Percentiles rank a stretch among this genome's conserved stretches.
Conservation (phyloP, 2,888 invertebrate genomes). For the Syrista parreyssii region DNA sequence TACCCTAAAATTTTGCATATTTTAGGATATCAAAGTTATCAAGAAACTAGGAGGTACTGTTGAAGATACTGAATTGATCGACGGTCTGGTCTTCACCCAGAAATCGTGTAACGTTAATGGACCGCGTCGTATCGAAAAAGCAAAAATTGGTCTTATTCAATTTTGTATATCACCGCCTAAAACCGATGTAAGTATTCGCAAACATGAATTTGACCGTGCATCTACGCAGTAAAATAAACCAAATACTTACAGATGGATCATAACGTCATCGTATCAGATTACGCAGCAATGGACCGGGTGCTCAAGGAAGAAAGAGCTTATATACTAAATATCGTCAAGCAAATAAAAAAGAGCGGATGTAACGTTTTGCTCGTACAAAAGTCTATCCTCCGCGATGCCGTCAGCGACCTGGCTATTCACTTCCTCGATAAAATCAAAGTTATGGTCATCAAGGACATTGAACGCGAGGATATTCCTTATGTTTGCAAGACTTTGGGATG, state of each 20-base stretch:
- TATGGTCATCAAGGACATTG: constrained; percentile 97
- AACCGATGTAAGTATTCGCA: constrained; percentile 81
- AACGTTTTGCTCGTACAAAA: constrained; percentile 95
- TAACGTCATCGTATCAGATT: constrained; percentile 96
- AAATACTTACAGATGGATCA: constrained; percentile 83
- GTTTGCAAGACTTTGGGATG: constrained; percentile 95
- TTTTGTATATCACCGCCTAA: constrained; percentile 99
- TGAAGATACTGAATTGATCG: constrained; percentile 95
- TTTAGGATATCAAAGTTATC: constrained; percentile 92
- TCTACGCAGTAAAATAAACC: not conserved
- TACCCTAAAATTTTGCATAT: constrained; percentile 12
- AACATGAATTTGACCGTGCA: constrained; percentile 7
- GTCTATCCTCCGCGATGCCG: constrained; percentile 88
- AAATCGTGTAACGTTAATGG: constrained; percentile 90
- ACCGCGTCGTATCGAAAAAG: constrained; percentile 94
- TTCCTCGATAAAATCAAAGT: constrained; percentile 99
- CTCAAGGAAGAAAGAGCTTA: constrained; percentile 97
- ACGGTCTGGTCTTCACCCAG: constrained; percentile 95
- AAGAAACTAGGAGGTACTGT: constrained; percentile 96
- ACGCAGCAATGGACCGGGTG: constrained; percentile 99
- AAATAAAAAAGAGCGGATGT: constrained; percentile 98
- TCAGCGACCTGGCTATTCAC: constrained; percentile 96
- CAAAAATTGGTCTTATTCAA: constrained; percentile 98
- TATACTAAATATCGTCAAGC: constrained; percentile 97
- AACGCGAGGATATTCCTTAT: constrained; percentile 98